These are phyloP conservation scores for Dinocampus coccinellae DNA, from an alignment of 2,888 invertebrate species.

Conservation along the genomic window DNA sequence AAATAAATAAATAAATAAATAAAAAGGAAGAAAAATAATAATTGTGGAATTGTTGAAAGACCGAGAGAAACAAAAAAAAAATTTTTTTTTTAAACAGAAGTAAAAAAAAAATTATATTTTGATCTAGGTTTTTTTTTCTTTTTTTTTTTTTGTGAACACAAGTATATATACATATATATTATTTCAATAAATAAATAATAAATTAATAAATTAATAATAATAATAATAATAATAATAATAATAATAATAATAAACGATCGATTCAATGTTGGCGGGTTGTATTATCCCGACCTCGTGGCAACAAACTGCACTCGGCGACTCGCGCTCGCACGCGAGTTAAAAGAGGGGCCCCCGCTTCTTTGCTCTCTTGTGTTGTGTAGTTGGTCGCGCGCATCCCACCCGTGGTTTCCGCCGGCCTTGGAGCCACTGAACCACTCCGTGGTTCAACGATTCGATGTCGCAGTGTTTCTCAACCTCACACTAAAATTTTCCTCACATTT, in stretches of 20 bases:
- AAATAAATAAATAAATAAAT: background rate
- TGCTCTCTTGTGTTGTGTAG: constrained; percentile 34
- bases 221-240: too few species aligned
- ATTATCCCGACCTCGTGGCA: constrained; percentile 23
- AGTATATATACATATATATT: too few species aligned
- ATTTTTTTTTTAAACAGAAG: too few species aligned
- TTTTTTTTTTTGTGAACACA: too few species aligned
- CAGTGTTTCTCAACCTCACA: constrained; percentile 64
- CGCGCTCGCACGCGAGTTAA: constrained; percentile 20
- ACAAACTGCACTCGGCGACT: constrained; percentile 35
- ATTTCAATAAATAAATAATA: too few species aligned
- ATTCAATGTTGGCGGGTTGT: constrained; percentile 16
- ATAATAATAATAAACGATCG: background rate
- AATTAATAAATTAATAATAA: too few species aligned
- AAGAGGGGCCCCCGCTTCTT: constrained; percentile 36
- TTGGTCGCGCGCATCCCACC: constrained; percentile 62
- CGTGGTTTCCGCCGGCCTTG: constrained; percentile 70
- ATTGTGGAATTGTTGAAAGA: too few species aligned
- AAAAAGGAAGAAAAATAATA: too few species aligned
- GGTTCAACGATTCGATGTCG: constrained; percentile 69
- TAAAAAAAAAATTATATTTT: too few species aligned
- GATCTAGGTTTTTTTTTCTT: too few species aligned
- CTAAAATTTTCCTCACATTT: background rate
- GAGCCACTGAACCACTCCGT: constrained; percentile 70
- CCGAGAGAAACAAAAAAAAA: too few species aligned